A percentile compares a stretch with the other conserved stretches of the same genome.
Evolutionary conservation across 2,888 invertebrate species (phyloP).

Genomic region (Eretmocerus hayati): DNA sequence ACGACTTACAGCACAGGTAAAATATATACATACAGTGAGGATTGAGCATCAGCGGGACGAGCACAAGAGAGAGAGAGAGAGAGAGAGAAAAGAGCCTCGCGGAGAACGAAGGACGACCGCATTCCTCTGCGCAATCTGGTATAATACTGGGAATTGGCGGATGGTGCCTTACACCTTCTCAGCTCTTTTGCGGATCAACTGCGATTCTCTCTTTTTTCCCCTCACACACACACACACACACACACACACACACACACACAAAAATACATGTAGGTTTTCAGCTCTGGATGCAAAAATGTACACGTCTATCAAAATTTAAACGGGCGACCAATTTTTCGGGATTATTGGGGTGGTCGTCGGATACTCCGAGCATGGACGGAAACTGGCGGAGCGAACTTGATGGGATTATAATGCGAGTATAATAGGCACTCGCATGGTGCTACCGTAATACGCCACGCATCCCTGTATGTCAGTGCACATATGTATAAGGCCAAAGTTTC

Average conservation of each 20-base stretch:
- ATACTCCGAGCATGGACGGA: no score
- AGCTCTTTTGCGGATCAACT: neutral
- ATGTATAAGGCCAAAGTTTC: no score
- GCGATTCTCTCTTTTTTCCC: neutral
- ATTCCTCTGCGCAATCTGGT: conserved; percentile 46
- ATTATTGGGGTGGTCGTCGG: conserved; percentile 7
- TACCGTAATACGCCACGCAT: conserved; percentile 39
- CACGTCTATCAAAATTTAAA: neutral
- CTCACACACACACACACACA: conserved; percentile 10
- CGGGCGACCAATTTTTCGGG: neutral
- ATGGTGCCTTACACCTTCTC: conserved; percentile 16
- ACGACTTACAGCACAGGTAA: no score
- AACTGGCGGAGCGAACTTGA: conserved; percentile 37
- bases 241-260: conserved; percentile 4
- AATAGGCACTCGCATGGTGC: conserved; percentile 36
- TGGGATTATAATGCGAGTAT: conserved; percentile 45
- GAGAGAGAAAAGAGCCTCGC: no score
- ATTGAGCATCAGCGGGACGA: no score
- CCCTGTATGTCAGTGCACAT: no score
- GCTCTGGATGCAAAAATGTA: neutral
- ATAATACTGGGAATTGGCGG: conserved; percentile 45
- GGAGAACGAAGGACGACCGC: conserved; percentile 46
- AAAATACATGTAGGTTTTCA: neutral
- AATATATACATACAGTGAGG: no score
- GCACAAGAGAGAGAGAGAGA: no score